Conservation (phyloP, 2,113 vertebrate species). For the Cairina moschata region DNA sequence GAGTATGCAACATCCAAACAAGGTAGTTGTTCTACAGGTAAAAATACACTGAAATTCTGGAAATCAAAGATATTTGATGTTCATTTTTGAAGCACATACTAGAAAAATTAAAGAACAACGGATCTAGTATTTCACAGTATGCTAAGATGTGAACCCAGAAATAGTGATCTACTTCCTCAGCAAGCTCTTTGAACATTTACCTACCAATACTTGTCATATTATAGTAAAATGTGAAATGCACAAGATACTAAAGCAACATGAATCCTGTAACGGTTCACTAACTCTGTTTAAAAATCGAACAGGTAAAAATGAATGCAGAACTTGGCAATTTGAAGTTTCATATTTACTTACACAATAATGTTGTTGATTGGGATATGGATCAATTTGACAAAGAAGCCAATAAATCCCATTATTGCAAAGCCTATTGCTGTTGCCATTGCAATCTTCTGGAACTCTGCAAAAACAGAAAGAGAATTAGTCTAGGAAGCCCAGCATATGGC, state of each 20-base stretch:
- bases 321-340: neutral
- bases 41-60: neutral
- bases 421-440: slow-evolving; percentile 99
- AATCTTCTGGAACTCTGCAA: slow-evolving; percentile 97
- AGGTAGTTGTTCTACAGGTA: neutral
- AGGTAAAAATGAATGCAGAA: neutral
- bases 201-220: neutral
- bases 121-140: neutral
- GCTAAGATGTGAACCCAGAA: neutral
- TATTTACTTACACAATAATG: slow-evolving; percentile 96
- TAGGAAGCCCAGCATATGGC: neutral
- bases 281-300: neutral
- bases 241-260: neutral
- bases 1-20: neutral
- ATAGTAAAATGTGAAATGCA: neutral
- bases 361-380: slow-evolving; percentile 99
- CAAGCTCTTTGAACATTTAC: neutral
- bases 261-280: neutral
- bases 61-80: fast-evolving
- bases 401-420: slow-evolving; percentile 99
- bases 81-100: neutral
- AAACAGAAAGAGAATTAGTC: neutral
- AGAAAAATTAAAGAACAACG: neutral
- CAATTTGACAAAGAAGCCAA: slow-evolving; percentile 98
- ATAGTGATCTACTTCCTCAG: neutral